These are phyloP conservation scores for Myotis lucifugus DNA, from an alignment of 2,113 vertebrate species.

Conservation along the genomic window DNA sequence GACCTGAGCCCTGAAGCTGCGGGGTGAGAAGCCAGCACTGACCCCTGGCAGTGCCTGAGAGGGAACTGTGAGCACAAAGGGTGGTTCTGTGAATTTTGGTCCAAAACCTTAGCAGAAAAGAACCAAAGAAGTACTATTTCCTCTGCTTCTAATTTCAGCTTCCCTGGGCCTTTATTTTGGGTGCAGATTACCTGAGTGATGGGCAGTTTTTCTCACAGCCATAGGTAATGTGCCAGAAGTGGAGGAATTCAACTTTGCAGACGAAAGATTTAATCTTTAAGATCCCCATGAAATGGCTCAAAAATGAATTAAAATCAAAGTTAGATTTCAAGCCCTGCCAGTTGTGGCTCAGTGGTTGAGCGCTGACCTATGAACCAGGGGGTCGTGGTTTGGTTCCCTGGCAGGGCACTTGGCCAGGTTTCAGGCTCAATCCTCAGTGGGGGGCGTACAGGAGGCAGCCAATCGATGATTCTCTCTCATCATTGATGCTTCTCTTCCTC, in stretches of 20 bases:
- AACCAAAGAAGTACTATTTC: background rate
- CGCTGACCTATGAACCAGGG: no score
- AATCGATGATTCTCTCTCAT: no score
- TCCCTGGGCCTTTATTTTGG: slow-evolving; percentile 22
- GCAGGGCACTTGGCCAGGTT: no score
- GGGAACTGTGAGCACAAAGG: background rate
- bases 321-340: background rate
- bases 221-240: background rate
- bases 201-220: slow-evolving; percentile 13
- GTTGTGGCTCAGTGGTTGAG: no score
- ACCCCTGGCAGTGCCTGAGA: background rate
- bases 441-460: no score
- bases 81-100: background rate
- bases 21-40: rapidly evolving
- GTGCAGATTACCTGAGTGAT: slow-evolving; percentile 1
- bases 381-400: no score
- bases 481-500: no score
- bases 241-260: slow-evolving; percentile 35
- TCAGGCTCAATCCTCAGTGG: no score
- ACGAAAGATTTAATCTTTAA: slow-evolving; percentile 63
- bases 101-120: background rate
- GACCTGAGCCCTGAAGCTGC: no score
- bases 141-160: background rate
- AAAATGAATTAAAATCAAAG: slow-evolving; percentile 26
- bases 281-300: slow-evolving; percentile 38